phyloP scores from a whole-genome alignment of 2,797 vertebrate genomes.

The Glyptemys insculpta region DNA sequence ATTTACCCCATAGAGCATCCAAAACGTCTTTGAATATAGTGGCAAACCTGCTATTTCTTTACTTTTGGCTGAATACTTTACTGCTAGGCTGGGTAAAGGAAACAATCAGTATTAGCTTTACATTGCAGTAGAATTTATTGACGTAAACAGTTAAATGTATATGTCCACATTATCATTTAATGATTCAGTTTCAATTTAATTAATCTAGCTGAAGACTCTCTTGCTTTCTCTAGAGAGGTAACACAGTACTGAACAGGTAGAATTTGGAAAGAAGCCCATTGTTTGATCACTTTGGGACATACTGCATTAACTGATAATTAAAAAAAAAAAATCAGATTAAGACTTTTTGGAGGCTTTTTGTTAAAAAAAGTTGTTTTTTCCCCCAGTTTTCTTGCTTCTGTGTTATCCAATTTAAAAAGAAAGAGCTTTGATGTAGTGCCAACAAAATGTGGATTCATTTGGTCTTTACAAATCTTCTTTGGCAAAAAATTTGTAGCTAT shows the following conservation, averaged over 20 bases:
- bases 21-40: neutral
- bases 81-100: neutral
- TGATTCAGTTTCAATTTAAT: neutral
- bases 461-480: neutral
- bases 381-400: neutral
- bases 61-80: neutral
- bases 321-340: neutral
- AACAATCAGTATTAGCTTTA: neutral
- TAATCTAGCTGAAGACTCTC: neutral
- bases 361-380: neutral
- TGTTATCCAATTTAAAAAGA: neutral
- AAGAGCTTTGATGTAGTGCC: neutral
- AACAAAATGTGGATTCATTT: neutral
- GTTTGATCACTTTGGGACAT: neutral
- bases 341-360: neutral
- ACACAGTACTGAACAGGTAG: neutral
- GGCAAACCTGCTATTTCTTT: neutral
- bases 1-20: neutral
- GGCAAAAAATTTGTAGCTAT: neutral
- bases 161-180: too few relatives aligned
- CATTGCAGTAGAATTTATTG: neutral
- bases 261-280: neutral
- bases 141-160: neutral
- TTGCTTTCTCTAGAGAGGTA: neutral
- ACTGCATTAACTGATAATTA: neutral